Conservation (phyloP, 2,888 invertebrate genomes). For the Hydraecia micacea region DNA sequence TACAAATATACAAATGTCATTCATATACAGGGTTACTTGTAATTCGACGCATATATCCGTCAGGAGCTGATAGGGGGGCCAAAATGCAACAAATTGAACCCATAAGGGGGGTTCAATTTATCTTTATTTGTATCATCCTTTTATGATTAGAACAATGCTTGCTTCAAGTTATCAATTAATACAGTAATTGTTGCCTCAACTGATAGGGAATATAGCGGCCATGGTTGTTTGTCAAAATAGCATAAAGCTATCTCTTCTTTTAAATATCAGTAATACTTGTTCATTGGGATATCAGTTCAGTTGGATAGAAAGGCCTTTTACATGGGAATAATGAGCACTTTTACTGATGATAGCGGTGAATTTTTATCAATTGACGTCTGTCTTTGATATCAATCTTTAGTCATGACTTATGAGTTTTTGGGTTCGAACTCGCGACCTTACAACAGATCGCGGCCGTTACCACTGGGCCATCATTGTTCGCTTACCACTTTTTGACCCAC, state of each 20-base stretch:
- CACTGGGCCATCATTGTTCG: too few species aligned
- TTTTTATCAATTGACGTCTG: conserved; percentile 1
- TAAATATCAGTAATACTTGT: neutral
- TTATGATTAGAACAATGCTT: conserved; percentile 27
- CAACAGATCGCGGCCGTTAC: too few species aligned
- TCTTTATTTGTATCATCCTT: too few species aligned
- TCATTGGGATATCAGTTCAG: neutral
- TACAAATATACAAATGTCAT: too few species aligned
- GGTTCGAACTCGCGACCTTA: too few species aligned
- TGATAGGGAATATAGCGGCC: conserved; percentile 4
- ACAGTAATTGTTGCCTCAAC: neutral
- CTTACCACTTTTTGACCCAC: too few species aligned
- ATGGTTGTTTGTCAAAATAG: neutral
- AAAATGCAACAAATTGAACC: too few species aligned
- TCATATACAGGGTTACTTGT: too few species aligned
- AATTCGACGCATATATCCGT: too few species aligned
- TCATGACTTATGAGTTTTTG: neutral
- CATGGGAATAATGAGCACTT: conserved; percentile 7
- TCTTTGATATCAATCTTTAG: neutral
- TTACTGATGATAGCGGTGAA: neutral
- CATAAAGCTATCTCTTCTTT: conserved; percentile 5
- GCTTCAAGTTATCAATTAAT: conserved; percentile 17
- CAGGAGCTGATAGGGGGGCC: too few species aligned
- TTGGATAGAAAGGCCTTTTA: conserved; percentile 6
- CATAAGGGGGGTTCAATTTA: too few species aligned